Evolutionary conservation across 2,888 invertebrate species (phyloP).

Genomic region (Philaethria dido): DNA sequence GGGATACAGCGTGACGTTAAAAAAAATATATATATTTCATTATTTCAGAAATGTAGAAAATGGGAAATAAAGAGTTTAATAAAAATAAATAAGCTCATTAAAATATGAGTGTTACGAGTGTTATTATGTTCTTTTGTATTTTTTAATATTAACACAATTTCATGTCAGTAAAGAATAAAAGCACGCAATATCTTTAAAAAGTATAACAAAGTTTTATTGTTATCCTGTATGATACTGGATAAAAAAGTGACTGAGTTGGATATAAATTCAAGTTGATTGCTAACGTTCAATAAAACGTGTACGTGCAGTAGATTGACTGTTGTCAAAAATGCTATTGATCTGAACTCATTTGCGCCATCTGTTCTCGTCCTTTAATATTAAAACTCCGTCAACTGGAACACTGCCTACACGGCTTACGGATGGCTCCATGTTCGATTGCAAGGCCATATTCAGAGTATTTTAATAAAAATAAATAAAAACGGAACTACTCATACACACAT

Average conservation of each 20-base stretch:
- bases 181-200: neutral
- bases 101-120: too few species aligned
- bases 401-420: neutral
- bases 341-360: slow-evolving; percentile 22
- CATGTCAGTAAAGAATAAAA: too few species aligned
- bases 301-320: slow-evolving; percentile 17
- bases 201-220: neutral
- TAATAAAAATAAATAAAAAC: slow-evolving; percentile 17
- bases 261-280: slow-evolving; percentile 10
- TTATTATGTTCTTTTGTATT: too few species aligned
- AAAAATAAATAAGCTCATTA: too few species aligned
- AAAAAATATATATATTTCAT: too few species aligned
- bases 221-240: neutral
- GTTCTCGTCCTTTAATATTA: slow-evolving; percentile 31
- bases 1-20: too few species aligned
- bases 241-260: neutral
- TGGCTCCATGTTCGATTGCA: slow-evolving; percentile 1
- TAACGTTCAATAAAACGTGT: slow-evolving; percentile 1
- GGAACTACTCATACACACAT: slow-evolving; percentile 6
- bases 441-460: slow-evolving; percentile 20
- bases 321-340: slow-evolving; percentile 20
- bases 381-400: slow-evolving; percentile 26
- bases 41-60: too few species aligned
- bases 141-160: too few species aligned
- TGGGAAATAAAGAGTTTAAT: too few species aligned